These are phyloP conservation scores for Anoplopoma fimbria DNA, from an alignment of 2,113 vertebrate genomes.

Conservation along the genomic window DNA sequence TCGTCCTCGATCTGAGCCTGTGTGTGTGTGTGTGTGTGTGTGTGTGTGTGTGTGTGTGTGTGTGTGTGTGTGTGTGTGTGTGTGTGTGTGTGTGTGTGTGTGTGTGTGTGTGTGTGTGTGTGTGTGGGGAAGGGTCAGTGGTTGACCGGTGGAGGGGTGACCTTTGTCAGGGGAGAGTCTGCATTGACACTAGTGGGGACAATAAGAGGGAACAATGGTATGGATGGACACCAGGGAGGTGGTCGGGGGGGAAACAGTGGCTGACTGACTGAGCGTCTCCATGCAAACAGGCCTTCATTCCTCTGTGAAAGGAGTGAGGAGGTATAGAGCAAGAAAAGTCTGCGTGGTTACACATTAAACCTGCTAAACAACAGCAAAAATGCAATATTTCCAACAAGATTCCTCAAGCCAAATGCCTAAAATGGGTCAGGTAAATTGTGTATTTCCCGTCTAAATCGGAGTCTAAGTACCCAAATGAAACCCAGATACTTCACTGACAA, in stretches of 20 bases:
- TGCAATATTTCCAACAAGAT: background rate
- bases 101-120: constrained; percentile 10
- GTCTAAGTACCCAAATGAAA: background rate
- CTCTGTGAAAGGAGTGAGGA: background rate
- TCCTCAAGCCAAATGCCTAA: background rate
- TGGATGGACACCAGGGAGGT: constrained; percentile 45
- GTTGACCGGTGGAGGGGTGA: constrained; percentile 34
- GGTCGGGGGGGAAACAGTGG: constrained; percentile 1
- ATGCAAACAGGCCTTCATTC: constrained; percentile 22
- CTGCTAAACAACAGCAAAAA: background rate
- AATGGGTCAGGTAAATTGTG: background rate
- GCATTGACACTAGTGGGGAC: constrained; percentile 45
- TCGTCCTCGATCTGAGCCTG: constrained; percentile 25
- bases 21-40: constrained; percentile 8
- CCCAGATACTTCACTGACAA: background rate
- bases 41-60: constrained; percentile 15
- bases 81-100: background rate
- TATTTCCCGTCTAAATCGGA: background rate
- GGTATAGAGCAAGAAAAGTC: background rate
- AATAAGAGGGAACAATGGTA: constrained; percentile 57
- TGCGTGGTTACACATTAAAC: background rate
- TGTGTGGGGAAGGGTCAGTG: background rate
- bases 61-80: background rate
- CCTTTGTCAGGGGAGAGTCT: constrained; percentile 31
- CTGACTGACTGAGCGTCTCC: constrained; percentile 40